Conservation (phyloP, 92 coral and sea anemone genomes). For the Umimayanthus kanabou region DNA sequence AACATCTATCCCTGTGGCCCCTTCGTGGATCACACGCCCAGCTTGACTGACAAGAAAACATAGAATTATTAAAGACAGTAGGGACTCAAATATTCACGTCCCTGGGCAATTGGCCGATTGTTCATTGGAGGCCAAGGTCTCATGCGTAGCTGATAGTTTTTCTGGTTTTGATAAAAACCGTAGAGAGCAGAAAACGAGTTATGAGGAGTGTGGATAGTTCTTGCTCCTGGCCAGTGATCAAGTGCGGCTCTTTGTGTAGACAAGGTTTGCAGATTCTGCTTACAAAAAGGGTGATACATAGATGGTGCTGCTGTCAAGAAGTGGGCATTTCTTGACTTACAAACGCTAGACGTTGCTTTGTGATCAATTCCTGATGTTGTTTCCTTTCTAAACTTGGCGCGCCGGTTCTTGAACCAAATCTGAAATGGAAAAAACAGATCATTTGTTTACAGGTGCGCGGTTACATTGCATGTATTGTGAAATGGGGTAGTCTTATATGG, state of each 20-base stretch:
- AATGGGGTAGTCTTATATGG: too few species aligned
- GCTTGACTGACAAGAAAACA: too few species aligned
- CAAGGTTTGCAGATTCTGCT: neutral
- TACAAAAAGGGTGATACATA: neutral
- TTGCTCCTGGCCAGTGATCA: constrained; percentile 4
- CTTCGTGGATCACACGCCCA: too few species aligned
- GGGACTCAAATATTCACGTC: neutral
- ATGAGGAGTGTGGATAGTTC: neutral
- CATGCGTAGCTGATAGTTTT: constrained; percentile 1
- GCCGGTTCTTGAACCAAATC: constrained; percentile 45
- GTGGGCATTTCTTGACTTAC: neutral
- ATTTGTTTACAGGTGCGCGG: too few species aligned
- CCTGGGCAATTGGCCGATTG: neutral
- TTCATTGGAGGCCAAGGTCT: neutral
- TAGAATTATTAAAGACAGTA: neutral
- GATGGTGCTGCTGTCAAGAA: neutral
- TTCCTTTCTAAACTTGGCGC: constrained; percentile 33
- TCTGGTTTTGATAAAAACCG: neutral
- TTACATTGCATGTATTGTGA: too few species aligned
- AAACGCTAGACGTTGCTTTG: neutral
- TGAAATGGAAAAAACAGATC: neutral
- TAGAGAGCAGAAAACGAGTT: neutral
- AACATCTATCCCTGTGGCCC: too few species aligned
- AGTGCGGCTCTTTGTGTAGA: neutral
- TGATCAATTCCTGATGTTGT: neutral